Conservation (phyloP, 2,113 vertebrate species). For the Dipodomys ordii region DNA sequence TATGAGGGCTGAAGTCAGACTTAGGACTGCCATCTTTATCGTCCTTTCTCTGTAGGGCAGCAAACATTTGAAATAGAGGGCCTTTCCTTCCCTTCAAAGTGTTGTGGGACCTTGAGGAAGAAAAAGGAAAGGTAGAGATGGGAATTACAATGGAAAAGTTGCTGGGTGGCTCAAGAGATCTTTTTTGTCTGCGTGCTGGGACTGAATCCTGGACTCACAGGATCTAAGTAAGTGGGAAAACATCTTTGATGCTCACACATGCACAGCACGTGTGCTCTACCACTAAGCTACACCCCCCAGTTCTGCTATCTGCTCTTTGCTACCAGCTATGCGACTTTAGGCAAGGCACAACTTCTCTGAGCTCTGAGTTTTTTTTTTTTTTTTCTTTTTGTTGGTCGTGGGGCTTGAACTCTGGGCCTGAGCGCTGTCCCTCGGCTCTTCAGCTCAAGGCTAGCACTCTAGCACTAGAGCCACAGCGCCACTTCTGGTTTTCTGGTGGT, state of each 20-base stretch:
- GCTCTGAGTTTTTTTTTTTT: neutral
- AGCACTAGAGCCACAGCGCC: no score
- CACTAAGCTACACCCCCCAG: neutral
- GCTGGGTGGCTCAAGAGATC: neutral
- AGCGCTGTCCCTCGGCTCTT: no score
- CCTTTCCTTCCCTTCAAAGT: neutral
- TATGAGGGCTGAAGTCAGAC: neutral
- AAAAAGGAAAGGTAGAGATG: neutral
- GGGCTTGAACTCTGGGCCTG: no score
- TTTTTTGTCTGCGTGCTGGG: neutral
- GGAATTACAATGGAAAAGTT: neutral
- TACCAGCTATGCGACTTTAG: slow-evolving; percentile 29
- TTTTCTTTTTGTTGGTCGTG: no score
- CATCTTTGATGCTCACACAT: neutral
- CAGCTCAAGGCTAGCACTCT: no score
- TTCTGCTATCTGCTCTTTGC: neutral
- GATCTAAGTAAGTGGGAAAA: no score
- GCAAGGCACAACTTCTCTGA: slow-evolving; percentile 11
- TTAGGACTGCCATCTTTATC: neutral
- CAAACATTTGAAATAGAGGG: neutral
- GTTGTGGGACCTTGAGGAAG: neutral
- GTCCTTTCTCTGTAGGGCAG: neutral
- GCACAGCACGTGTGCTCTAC: neutral
- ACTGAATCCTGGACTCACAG: neutral
- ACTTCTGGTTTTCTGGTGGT: no score